A percentile compares a stretch with the other conserved stretches of the same genome.
Evolutionary conservation across 2,888 invertebrate genomes (phyloP).

Genomic region (Ptychoptera contaminata): DNA sequence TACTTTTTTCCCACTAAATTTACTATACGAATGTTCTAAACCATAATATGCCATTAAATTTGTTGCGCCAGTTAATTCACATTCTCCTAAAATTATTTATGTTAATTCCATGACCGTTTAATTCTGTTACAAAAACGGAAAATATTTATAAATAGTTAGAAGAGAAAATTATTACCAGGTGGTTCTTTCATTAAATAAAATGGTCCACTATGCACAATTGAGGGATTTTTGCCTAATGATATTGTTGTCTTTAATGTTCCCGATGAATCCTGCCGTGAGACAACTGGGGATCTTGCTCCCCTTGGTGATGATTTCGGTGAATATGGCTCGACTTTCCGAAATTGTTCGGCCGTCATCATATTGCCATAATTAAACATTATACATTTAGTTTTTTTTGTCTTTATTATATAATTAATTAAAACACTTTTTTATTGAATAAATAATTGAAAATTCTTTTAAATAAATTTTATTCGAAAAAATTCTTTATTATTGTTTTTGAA

Average conservation of each 20-base stretch:
- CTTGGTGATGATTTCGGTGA: slow-evolving; percentile 91
- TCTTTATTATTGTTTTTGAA: too few relatives aligned
- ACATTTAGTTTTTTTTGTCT: too few relatives aligned
- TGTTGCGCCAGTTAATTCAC: slow-evolving; percentile 87
- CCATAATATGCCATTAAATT: slow-evolving; percentile 96
- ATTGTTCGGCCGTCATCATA: slow-evolving; percentile 85
- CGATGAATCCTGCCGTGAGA: slow-evolving; percentile 90
- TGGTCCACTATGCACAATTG: slow-evolving; percentile 93
- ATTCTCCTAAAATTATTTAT: slow-evolving; percentile 48
- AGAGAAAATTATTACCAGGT: slow-evolving; percentile 46
- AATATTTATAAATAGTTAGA: slow-evolving; percentile 5
- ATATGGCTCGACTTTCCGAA: slow-evolving; percentile 84
- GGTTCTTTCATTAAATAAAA: slow-evolving; percentile 97
- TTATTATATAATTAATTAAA: too few relatives aligned
- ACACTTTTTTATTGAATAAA: too few relatives aligned
- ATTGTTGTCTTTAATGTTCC: slow-evolving; percentile 96
- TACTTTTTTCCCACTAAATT: slow-evolving; percentile 91
- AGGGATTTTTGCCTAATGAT: slow-evolving; percentile 90
- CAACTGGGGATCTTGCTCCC: slow-evolving; percentile 88
- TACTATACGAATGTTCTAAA: slow-evolving; percentile 92
- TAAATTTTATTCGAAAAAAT: too few relatives aligned
- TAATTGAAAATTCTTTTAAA: too few relatives aligned
- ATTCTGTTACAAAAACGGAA: neutral
- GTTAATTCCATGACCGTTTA: slow-evolving; percentile 5
- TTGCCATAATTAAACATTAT: slow-evolving; percentile 29